Evolutionary conservation across 2,888 invertebrate species (phyloP).

Genomic region (Quadroppia sp.): DNA sequence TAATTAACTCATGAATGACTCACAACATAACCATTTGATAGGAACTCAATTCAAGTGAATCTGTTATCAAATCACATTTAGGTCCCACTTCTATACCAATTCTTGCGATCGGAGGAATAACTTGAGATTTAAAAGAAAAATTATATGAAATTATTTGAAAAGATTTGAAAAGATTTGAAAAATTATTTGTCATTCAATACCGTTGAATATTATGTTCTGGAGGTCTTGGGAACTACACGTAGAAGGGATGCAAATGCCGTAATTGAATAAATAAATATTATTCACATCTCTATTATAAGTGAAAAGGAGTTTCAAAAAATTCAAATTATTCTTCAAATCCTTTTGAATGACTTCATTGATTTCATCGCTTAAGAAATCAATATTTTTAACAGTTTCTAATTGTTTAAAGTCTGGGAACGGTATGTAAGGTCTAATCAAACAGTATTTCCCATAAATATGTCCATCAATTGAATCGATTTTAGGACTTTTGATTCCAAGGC

Average conservation of each 20-base stretch:
- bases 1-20: not conserved
- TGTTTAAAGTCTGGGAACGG: not conserved
- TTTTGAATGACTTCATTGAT: not conserved
- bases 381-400: not conserved
- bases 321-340: not conserved
- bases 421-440: slow-evolving; percentile 30
- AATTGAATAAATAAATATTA: slow-evolving; percentile 5
- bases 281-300: not conserved
- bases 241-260: slow-evolving; percentile 42
- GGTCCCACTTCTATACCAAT: not conserved
- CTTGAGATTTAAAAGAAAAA: too few relatives aligned
- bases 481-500: not conserved
- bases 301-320: not conserved
- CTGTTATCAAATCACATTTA: not conserved
- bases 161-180: too few relatives aligned
- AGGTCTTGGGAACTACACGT: slow-evolving; percentile 39
- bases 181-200: slow-evolving; percentile 7
- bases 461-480: not conserved
- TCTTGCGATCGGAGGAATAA: not conserved
- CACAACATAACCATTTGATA: slow-evolving; percentile 8
- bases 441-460: slow-evolving; percentile 37
- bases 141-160: too few relatives aligned
- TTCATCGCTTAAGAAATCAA: not conserved
- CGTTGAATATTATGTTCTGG: slow-evolving; percentile 1
- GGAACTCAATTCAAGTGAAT: not conserved